Conservation (phyloP, 2,888 invertebrate genomes). For the Stenurella melanura region DNA sequence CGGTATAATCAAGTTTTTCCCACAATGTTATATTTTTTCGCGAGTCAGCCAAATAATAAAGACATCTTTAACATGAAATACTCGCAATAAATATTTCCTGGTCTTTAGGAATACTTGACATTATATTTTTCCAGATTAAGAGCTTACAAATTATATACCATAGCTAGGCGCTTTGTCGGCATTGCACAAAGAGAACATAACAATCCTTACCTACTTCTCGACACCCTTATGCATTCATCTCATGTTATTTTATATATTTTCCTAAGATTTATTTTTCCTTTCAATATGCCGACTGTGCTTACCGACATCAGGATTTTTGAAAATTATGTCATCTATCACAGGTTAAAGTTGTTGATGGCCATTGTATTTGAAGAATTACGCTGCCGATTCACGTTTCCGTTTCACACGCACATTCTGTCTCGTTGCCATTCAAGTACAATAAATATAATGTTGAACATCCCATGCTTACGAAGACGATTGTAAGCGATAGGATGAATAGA, state of each 20-base stretch:
- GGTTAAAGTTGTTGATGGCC: slow-evolving; percentile 30
- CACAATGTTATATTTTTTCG: no score
- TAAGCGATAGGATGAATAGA: no score
- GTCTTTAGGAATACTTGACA: background rate
- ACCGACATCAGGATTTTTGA: slow-evolving; percentile 45
- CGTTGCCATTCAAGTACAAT: no score
- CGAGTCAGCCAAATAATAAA: no score
- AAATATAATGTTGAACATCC: no score
- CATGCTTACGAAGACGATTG: no score
- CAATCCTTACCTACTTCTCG: slow-evolving; percentile 48
- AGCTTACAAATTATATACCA: slow-evolving; percentile 14
- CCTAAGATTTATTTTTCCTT: slow-evolving; percentile 36
- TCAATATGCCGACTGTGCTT: slow-evolving; percentile 45
- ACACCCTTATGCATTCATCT: slow-evolving; percentile 51
- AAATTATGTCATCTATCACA: slow-evolving; percentile 49
- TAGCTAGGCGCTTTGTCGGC: slow-evolving; percentile 41
- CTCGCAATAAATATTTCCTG: no score
- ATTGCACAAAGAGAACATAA: slow-evolving; percentile 46
- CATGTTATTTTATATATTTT: slow-evolving; percentile 48
- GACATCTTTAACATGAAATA: no score
- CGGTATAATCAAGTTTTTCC: no score
- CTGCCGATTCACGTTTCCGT: background rate
- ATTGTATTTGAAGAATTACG: slow-evolving; percentile 31
- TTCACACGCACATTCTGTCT: no score
- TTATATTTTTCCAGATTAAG: slow-evolving; percentile 10